These are phyloP conservation scores for Natrix natrix DNA, from an alignment of 2,797 vertebrate genomes.

Conservation along the genomic window DNA sequence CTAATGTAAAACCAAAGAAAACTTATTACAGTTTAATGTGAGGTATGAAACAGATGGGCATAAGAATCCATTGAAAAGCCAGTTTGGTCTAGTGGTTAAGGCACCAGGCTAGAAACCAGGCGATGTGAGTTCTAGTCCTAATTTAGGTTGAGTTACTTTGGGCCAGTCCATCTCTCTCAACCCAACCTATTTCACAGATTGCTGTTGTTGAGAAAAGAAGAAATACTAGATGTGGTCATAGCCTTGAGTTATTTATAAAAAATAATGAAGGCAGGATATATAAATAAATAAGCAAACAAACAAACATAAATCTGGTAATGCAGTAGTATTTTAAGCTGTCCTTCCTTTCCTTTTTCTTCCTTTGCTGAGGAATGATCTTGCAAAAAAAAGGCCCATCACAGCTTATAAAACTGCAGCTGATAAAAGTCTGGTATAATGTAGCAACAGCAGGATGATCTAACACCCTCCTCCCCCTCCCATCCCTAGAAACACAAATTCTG, in stretches of 20 bases:
- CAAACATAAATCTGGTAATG: neutral
- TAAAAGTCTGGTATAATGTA: slow-evolving; percentile 51
- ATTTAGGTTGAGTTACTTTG: neutral
- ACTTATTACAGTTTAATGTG: neutral
- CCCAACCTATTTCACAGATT: neutral
- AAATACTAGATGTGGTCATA: neutral
- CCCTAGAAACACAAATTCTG: slow-evolving; percentile 27
- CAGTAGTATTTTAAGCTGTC: neutral
- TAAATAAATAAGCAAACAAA: neutral
- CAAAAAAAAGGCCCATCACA: slow-evolving; percentile 42
- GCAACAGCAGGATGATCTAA: slow-evolving; percentile 52
- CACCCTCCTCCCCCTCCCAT: slow-evolving; percentile 33
- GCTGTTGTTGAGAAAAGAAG: neutral
- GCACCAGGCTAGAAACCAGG: neutral
- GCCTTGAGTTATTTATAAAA: neutral
- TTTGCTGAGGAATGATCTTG: slow-evolving; percentile 31
- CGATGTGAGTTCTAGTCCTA: neutral
- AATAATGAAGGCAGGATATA: neutral
- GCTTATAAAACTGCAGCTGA: slow-evolving; percentile 46
- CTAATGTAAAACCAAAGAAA: neutral
- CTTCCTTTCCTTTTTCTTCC: neutral
- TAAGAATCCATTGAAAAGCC: neutral
- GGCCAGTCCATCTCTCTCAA: neutral
- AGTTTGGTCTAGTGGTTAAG: neutral
- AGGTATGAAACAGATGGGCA: neutral